phyloP scores from a whole-genome alignment of 2,888 invertebrate genomes.

The Pandemis heparana region DNA sequence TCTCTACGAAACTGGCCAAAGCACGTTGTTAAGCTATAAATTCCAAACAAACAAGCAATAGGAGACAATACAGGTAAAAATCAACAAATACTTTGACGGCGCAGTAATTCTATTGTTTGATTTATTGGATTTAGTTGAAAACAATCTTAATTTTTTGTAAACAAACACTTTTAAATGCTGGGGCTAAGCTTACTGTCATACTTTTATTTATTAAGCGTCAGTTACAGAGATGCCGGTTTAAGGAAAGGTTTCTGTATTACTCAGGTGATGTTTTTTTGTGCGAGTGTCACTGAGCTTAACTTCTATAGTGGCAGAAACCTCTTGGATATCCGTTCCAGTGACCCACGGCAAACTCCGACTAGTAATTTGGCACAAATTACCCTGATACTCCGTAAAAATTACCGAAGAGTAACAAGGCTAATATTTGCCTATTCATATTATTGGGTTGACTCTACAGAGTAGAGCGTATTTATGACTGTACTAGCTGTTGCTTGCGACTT shows the following conservation, averaged over 20 bases:
- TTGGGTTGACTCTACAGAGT: no score
- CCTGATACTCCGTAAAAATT: no score
- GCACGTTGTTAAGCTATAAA: slow-evolving; percentile 24
- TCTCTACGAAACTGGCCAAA: background rate
- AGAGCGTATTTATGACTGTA: no score
- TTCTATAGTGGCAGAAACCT: no score
- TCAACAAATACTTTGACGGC: slow-evolving; percentile 20
- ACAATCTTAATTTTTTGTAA: slow-evolving; percentile 26
- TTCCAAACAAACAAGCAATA: slow-evolving; percentile 31
- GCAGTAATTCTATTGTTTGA: slow-evolving; percentile 26
- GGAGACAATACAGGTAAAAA: slow-evolving; percentile 30
- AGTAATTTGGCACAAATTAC: no score
- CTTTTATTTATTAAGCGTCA: slow-evolving; percentile 3
- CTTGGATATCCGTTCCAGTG: no score
- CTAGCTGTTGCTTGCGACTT: no score
- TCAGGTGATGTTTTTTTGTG: background rate
- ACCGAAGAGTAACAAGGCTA: no score
- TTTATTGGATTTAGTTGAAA: slow-evolving; percentile 35
- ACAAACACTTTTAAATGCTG: slow-evolving; percentile 8
- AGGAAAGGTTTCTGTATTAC: background rate
- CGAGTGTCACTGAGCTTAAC: no score
- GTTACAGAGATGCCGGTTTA: background rate
- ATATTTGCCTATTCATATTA: no score
- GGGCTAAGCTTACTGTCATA: background rate
- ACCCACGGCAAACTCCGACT: no score